Base-by-base conservation (phyloP, 2,797 vertebrate species). In the Rhabdophis nuchalis region DNA sequence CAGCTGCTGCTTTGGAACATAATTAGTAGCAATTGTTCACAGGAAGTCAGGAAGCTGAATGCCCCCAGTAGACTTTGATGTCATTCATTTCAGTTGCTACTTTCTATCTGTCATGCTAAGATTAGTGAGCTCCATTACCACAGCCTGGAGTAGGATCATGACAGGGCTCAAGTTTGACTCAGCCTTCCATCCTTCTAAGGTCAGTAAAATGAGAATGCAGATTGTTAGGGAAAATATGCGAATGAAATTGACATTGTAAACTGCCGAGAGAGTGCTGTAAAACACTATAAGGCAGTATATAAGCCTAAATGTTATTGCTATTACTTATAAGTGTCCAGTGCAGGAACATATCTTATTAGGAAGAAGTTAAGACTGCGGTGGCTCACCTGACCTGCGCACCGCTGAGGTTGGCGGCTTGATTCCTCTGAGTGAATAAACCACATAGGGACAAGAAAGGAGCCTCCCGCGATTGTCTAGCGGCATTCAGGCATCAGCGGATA, bases 1-100 rank as follows among this genome's bases (percentile, higher is more conserved):
- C 68, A 95, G 92, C 90, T 94, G 91, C 52, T 94, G 23, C 87
- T 92, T 61, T 94, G 91, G 56, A 95, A 94, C 32, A 88, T 25
- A 92, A 94, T 96, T 92, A 93, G 61, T 92, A 87, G 57, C 85
- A 92, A 50, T 92, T 93, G 86, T 93, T 95, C 57, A 25, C 36
- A 94, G 91, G 58, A 94, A 56, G 29, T 93, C 46, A 95, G 92
- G 91, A 94, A 94, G 57, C 86, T 93, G 85, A 93, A 88, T 32
- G 52, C 60, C 94, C 91, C 86, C 90, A 90, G 61, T 0, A 89
- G 90, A 82, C 88, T 93, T 93, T 57, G 0, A 85, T 92, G 91
- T 46, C 91, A 91, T 54, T 88, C 27, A 77, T 86, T 94, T 93
- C 94, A 77, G 13, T 89, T 92, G 89, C 56, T 23, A 32, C 64